These are phyloP conservation scores for Drosophila birchii DNA, from an alignment of 2,888 invertebrate species.

Conservation along the genomic window DNA sequence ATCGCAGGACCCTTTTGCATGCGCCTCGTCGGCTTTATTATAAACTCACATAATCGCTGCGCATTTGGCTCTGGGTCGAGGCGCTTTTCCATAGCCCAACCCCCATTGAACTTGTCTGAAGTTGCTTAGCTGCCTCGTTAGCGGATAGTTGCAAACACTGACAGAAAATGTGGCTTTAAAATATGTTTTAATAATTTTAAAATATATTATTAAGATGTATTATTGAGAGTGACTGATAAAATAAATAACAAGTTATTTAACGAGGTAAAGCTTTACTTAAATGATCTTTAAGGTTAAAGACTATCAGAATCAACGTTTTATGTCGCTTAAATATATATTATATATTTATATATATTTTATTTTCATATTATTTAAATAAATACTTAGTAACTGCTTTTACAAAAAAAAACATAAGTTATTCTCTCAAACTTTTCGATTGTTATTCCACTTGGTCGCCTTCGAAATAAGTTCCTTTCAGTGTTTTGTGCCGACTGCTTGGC, in stretches of 20 bases:
- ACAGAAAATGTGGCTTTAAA: not conserved
- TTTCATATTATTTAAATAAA: not conserved
- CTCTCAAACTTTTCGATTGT: not conserved
- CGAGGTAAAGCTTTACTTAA: not conserved
- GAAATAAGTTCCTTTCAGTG: conserved; percentile 12
- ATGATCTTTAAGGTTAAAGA: not conserved
- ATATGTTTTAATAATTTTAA: not conserved
- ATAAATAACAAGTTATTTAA: not conserved
- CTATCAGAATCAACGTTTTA: not conserved
- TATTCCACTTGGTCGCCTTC: not conserved
- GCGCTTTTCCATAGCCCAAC: conserved; percentile 9
- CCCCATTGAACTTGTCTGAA: conserved; percentile 62
- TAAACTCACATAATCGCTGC: conserved; percentile 76
- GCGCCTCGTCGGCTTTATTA: conserved; percentile 66
- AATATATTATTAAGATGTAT: not conserved
- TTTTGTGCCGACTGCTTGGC: conserved; percentile 22
- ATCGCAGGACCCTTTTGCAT: conserved; percentile 39
- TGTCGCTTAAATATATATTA: not conserved
- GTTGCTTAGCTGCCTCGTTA: conserved; percentile 69
- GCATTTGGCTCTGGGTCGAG: conserved; percentile 53
- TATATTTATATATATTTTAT: not conserved
- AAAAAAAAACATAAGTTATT: too few species aligned
- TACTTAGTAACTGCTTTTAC: not conserved
- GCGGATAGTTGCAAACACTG: conserved; percentile 40
- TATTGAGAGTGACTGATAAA: not conserved